Evolutionary conservation across 2,113 vertebrate genomes (phyloP), one percentile per base, ranked within the genome.

Genomic region (Passer domesticus): DNA sequence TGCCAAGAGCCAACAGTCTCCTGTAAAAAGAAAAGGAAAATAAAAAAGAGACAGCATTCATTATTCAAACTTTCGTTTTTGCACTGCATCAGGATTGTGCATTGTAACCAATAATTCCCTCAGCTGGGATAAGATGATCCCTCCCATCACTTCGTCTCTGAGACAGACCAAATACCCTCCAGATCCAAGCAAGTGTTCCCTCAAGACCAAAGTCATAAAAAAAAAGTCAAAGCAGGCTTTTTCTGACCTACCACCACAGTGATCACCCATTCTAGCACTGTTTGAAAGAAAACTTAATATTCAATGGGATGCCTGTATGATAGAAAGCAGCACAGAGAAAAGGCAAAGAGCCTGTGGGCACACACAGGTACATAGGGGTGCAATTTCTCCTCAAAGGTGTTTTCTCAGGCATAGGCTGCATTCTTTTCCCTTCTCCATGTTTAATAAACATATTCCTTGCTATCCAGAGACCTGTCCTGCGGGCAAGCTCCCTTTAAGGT

Each of bases 1-100:
- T 0, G 98, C 98, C 94, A 99, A 97, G n/a, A 99, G 97, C 98
- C 98, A 99, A 95, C 98, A 99, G 96, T 99, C 98, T 43, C 98
- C 98, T 99, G 79, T 30, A 63, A 69, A 94, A 69, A 33, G 10
- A 83, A 62, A 81, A 44, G 70, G 24, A 95, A 60, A 69, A 44
- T 21, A 53, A 31, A 10, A 35, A 24, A 30, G 43, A 39, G 46
- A 49, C 47, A 56, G 11, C 11, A 41, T 30, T 74, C 4, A 39
- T 56, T 70, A 81, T 33, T 52, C 21, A 47, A 67, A 75, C 18
- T 63, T 70, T 30, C 81, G 5, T 18, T 90, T 89, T 81, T 16
- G 7, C 33, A 66, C n/a, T 52, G 27, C 55, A 47, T 3, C 23
- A 28, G 11, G 52, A 24, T 10, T 76, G 33, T 39, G 39, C 37